Base-by-base conservation (phyloP, 2,113 vertebrate species). In the Fregata magnificens region DNA sequence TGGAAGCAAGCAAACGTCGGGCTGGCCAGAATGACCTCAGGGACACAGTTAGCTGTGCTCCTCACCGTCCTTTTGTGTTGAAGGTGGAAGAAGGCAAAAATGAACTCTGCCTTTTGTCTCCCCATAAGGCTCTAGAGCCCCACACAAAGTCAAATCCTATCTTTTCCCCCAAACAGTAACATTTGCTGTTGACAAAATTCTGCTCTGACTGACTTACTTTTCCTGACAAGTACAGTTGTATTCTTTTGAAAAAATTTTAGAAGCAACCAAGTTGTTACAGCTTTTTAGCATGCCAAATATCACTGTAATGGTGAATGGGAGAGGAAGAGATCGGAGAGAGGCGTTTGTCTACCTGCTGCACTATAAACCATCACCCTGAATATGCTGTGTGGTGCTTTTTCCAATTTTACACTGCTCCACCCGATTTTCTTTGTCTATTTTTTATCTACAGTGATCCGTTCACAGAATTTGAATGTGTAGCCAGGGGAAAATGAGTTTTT, bases 391-490 rank as follows among this genome's bases (percentile, higher is more conserved):
- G 50, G 38, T 28, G 16, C 34, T 94, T 67, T 52, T 61, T 45
- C 61, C n/a, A 78, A 3, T 96, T 93, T 95, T 84, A 71, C 1
- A 1, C 19, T 62, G 76, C 26, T 58, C 45, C 44, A 77, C 15
- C 18, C 12, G 61, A 29, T 82, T 91, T 89, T 67, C 32, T 71
- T 76, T 56, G 76, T 44, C 36, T 79, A 3, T 49, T 88, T 90
- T 86, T 91, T 58, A 74, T 61, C 38, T 76, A 29, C 13, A 81
- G 49, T 31, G 31, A 92, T 55, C 55, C 62, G 92, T 86, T 84
- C 78, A 91, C 59, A 87, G 69, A 93, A 85, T 94, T 77, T 80
- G 53, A 93, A 69, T 38, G 26, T 81, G 65, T 40, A 82, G 45
- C 45, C 62, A 69, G 76, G 71, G 55, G 26, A 53, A 95, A 94